phyloP scores from a whole-genome alignment of 1,140 invertebrate genomes.

The Euura saliciscinereae region DNA sequence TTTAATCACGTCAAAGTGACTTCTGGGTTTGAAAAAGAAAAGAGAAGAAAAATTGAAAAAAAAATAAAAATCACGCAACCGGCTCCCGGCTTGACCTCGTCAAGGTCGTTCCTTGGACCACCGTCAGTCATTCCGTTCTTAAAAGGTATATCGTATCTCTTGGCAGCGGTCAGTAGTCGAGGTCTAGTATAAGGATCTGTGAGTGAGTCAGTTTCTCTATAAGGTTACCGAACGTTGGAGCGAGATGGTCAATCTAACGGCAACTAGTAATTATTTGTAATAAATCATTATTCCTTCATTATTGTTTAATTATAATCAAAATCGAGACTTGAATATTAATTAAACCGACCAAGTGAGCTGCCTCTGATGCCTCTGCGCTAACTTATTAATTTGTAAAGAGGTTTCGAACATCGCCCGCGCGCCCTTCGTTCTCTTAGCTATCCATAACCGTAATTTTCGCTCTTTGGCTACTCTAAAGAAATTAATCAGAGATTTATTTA shows the following conservation, averaged over 20 bases:
- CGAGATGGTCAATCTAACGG: constrained; percentile 35
- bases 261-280: constrained; percentile 52
- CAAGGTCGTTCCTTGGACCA: neutral
- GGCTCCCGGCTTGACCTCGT: neutral
- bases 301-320: constrained; percentile 57
- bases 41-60: no score
- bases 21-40: no score
- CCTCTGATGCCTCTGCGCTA: neutral
- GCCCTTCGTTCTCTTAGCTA: neutral
- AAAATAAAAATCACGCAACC: no score
- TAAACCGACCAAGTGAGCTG: constrained; percentile 29
- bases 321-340: constrained; percentile 54
- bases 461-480: neutral
- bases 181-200: neutral
- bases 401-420: neutral
- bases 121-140: neutral
- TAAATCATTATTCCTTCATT: constrained; percentile 54
- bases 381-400: constrained; percentile 4
- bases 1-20: no score
- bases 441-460: neutral
- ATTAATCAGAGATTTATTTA: constrained; percentile 1
- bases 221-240: constrained; percentile 17
- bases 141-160: neutral
- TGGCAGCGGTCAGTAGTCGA: neutral
- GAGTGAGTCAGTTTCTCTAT: neutral